Base-by-base conservation (phyloP, 64 coral and sea anemone species). In the Hydrozoanthus tunicans region DNA sequence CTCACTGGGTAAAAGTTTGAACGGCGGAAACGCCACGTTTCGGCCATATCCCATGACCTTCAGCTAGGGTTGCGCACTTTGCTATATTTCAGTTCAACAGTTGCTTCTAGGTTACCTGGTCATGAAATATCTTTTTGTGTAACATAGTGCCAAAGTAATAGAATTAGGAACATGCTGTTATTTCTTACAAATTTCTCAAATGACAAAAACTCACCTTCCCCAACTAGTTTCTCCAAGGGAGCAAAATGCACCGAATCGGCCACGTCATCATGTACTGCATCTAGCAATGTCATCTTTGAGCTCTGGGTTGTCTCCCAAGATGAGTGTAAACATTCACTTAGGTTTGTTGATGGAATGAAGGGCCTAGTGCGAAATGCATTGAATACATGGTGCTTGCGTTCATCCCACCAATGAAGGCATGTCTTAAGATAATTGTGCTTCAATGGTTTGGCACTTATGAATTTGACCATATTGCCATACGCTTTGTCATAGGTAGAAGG, bases 401-500 rank as follows among this genome's bases (percentile, higher is more conserved):
- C 43, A 55, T 81, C 57, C 79, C 79, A 81, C 79, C 79, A 81
- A 17, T 81, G n/a, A 20, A 81, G 79, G 53, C 79, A 81, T n/a
- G 79, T 32, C 57, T 81, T 81, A 43, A 86, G 1, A 27, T 51
- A 86, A 70, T 51, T 86, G n/a, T 64, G 58, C n/a, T 86, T 86
- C 17, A 86, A 24, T 68, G 60, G 82, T 64, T 86, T 86, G 23
- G 14, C 82, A 9, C 70, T 86, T 9, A 86, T 86, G 63, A 86
- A 86, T 43, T 62, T 86, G 7, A 86, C 82, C 82, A 86, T 76
- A 12, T 57, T 74, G 11, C 53, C 71, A 76, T 77, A 77, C 9
- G 86, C 71, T 74, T 89, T 77, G 72, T 77, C 70, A 74, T 89
- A 89, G 3, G 6, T 61, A 58, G 86, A 58, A 76, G 86, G 86